Evolutionary conservation across 1,140 invertebrate genomes (phyloP).

Genomic region (Drosophila melanica): DNA sequence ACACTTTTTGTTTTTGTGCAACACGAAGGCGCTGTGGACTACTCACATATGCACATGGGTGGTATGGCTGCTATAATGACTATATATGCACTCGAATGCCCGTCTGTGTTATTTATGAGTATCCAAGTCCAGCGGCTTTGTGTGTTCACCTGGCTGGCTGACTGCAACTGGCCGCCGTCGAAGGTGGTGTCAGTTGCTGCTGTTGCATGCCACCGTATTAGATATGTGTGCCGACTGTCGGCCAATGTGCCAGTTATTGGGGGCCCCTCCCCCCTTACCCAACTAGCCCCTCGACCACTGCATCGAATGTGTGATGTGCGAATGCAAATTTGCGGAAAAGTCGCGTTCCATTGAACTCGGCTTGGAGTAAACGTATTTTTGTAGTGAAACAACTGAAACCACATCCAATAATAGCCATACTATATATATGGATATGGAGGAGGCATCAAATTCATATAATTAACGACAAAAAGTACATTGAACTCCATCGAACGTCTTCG

Average conservation of each 20-base stretch:
- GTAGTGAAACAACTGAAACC: conserved; percentile 6
- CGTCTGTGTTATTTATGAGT: conserved; percentile 52
- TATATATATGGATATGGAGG: conserved; percentile 11
- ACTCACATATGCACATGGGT: conserved; percentile 3
- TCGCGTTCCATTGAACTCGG: conserved; percentile 46
- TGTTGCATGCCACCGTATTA: conserved; percentile 65
- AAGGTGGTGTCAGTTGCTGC: conserved; percentile 30
- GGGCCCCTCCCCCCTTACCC: neutral
- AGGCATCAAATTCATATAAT: conserved; percentile 54
- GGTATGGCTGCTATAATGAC: conserved; percentile 14
- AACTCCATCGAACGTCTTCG: conserved; percentile 61
- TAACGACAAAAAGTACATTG: conserved; percentile 67
- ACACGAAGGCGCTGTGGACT: conserved; percentile 31
- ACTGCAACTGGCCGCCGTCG: conserved; percentile 42
- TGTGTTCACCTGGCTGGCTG: conserved; percentile 17
- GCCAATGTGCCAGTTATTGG: conserved; percentile 58
- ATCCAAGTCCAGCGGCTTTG: conserved; percentile 23
- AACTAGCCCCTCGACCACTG: neutral
- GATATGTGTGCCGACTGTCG: conserved; percentile 51
- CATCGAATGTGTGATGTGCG: conserved; percentile 53
- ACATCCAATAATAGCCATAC: conserved; percentile 12
- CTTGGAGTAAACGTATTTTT: conserved; percentile 19
- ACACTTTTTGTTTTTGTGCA: conserved; percentile 14
- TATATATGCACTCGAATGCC: conserved; percentile 29
- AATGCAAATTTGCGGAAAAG: conserved; percentile 48